Base-by-base conservation (phyloP, 2,888 invertebrate genomes). In the Neuroscelio doddi region DNA sequence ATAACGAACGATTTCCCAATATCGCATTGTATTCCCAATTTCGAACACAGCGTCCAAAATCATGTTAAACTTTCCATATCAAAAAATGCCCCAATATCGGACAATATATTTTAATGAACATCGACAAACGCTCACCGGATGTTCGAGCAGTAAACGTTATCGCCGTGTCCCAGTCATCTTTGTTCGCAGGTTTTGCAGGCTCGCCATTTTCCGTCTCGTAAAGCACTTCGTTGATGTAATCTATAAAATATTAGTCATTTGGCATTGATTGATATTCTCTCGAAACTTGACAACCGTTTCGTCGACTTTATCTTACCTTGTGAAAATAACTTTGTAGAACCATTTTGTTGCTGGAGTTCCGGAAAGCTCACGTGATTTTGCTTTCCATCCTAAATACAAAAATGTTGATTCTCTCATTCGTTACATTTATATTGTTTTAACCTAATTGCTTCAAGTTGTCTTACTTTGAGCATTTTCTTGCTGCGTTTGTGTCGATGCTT, bases 71-170 rank as follows among this genome's bases (percentile, higher is more conserved):
- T n/a, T n/a, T n/a, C n/a, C n/a, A n/a, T n/a, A n/a, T n/a, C n/a
- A n/a, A n/a, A n/a, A n/a, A n/a, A n/a, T n/a, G n/a, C n/a, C n/a
- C n/a, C n/a, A n/a, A n/a, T n/a, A n/a, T n/a, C n/a, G n/a, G n/a
- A n/a, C n/a, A n/a, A 30, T 47, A 41, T 24, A 34, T 45, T 3
- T 29, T 12, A 7, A 12, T 9, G 17, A 21, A 10, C 10, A 17
- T 39, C 1, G 36, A 8, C 34, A 14, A 15, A 36, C n/a, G n/a
- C 92, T 91, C 91, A 94, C 94, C 93, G 86, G 91, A 92, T 84
- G 93, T 91, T 87, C 93, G 92, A 65, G 94, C 95, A 76, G 94
- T 95, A 84, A 96, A 96, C 69, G 93, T 95, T 74, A 95, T 93
- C 79, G 94, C 94, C 85, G 92, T 92, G 83, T 95, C 94, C 90